Base-by-base conservation (phyloP, 2,113 vertebrate species). In the Cairina moschata region DNA sequence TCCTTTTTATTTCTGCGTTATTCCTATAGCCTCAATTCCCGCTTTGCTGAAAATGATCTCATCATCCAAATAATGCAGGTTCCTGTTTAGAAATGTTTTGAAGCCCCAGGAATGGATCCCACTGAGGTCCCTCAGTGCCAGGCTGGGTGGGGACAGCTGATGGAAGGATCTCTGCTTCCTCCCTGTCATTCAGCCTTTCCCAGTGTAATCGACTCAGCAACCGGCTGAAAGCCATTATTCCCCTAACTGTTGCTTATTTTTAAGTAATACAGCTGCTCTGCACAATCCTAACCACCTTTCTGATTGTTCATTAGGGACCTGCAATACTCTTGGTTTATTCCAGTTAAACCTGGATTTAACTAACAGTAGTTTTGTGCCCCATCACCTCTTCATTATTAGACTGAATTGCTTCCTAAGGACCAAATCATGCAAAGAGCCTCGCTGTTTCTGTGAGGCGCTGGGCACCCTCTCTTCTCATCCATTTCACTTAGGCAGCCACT, bases 371-470 rank as follows among this genome's bases (percentile, higher is more conserved):
- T 95, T 36, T 87, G 94, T 95, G 94, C 96, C 92, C 91, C 63
- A 7, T 95, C 96, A 91, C 91, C 86, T 94, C 86, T 80, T 85
- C 71, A 62, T 94, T 82, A 83, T 21, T 26, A 60, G 86, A 18
- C 88, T 85, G 93, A 93, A 82, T 94, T 67, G 86, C 95, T 95
- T 95, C 92, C 96, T 84, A 89, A 93, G 93, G 88, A 96, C 66
- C 88, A 79, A 93, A 84, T 77, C 90, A 91, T 66, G 95, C 86
- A 69, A 52, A 32, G 88, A 93, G 95, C 28, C 73, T 52, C 2
- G 4, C 5, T 3, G 81, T 31, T 65, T 55, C 92, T 32, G 56
- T 0, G 8, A 15, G 65, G 82, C 2, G 0, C 65, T 2, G 1
- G 83, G 73, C 18, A 46, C 81, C 77, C n/a, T 86, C 67, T 36